Conservation (phyloP, 1,140 invertebrate species). For the Drosophila serrata region DNA sequence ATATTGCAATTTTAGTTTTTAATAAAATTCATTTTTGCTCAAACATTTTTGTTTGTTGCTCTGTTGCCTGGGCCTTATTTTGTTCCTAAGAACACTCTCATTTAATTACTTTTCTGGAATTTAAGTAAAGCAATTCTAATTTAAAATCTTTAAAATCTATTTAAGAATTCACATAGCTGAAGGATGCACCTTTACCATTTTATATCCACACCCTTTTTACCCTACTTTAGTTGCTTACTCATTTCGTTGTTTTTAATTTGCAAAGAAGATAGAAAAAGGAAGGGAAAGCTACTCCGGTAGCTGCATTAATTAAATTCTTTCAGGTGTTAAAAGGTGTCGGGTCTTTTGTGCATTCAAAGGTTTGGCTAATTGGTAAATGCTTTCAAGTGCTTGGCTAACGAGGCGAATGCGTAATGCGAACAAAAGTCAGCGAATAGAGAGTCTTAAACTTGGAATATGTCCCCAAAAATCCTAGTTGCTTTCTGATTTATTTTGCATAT, state of each 20-base stretch:
- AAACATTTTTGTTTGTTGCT: background rate
- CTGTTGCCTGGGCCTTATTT: background rate
- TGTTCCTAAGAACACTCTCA: background rate
- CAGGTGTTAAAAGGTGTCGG: conserved; percentile 54
- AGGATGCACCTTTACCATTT: conserved; percentile 22
- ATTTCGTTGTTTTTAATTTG: conserved; percentile 62
- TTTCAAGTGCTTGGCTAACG: conserved; percentile 40
- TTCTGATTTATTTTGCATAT: conserved; percentile 41
- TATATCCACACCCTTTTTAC: conserved; percentile 24
- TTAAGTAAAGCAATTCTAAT: background rate
- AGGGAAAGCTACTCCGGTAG: conserved; percentile 9
- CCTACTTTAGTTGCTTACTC: conserved; percentile 35
- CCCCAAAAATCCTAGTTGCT: conserved; percentile 32
- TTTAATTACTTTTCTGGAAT: conserved; percentile 21
- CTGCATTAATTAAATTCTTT: conserved; percentile 81
- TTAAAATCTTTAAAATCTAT: conserved; percentile 5
- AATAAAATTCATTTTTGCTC: background rate
- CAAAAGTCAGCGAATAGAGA: conserved; percentile 12
- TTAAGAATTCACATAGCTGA: conserved; percentile 14
- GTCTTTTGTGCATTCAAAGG: background rate
- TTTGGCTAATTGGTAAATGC: conserved; percentile 65
- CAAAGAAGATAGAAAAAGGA: background rate
- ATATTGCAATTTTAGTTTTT: conserved; percentile 1
- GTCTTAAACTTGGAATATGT: background rate
- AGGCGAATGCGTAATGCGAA: conserved; percentile 59